A percentile compares a stretch with the other conserved stretches of the same genome.
Evolutionary conservation across 1,140 invertebrate genomes (phyloP).

Genomic region (Macrocentrus cingulum): DNA sequence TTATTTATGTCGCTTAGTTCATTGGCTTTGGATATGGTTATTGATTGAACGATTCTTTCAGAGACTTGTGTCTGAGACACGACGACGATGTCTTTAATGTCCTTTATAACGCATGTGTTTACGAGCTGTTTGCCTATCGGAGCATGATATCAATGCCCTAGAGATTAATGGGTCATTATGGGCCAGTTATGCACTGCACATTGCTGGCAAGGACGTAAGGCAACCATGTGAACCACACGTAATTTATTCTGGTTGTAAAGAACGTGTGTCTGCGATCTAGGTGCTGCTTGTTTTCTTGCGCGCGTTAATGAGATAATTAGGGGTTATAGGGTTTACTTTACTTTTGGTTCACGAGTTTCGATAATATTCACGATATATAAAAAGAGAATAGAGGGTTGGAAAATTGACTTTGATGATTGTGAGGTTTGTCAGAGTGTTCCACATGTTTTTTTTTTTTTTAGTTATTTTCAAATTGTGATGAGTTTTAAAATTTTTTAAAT

Average conservation of each 20-base stretch:
- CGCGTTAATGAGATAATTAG: too few species aligned
- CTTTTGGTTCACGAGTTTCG: too few species aligned
- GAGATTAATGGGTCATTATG: slow-evolving; percentile 45
- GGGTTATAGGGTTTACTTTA: too few species aligned
- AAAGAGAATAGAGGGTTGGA: too few species aligned
- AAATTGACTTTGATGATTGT: too few species aligned
- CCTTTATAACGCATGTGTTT: background rate
- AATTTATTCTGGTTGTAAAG: background rate
- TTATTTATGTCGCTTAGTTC: too few species aligned
- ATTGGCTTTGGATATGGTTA: background rate
- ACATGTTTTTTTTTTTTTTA: too few species aligned
- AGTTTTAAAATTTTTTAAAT: background rate
- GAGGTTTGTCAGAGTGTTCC: too few species aligned
- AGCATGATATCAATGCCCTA: slow-evolving; percentile 25
- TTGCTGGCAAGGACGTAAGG: slow-evolving; percentile 36
- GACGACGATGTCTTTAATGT: background rate
- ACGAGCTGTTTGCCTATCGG: slow-evolving; percentile 27
- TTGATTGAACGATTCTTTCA: slow-evolving; percentile 20
- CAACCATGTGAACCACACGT: background rate
- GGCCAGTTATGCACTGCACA: slow-evolving; percentile 27
- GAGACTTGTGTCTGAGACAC: background rate
- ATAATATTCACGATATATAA: too few species aligned
- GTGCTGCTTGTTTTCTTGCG: background rate
- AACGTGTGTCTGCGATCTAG: background rate
- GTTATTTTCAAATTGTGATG: background rate